phyloP scores from a whole-genome alignment of 2,888 invertebrate species.

The Cephus spinipes region DNA sequence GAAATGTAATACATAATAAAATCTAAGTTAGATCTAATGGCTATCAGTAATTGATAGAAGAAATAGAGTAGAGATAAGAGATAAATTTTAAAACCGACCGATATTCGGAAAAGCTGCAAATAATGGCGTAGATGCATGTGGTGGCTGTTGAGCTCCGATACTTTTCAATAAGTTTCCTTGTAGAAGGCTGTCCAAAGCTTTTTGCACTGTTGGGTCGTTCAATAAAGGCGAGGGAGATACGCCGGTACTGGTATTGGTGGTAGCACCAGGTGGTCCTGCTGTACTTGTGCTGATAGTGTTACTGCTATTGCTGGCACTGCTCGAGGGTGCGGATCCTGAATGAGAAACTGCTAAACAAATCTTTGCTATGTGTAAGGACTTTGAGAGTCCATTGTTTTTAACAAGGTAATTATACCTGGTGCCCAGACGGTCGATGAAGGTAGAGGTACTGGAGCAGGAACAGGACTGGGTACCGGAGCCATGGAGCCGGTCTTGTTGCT shows the following conservation, averaged over 20 bases:
- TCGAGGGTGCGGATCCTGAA: conserved; percentile 15
- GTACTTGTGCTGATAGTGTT: conserved; percentile 37
- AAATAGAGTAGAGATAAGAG: background rate
- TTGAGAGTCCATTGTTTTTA: background rate
- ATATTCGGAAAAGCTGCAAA: conserved; percentile 64
- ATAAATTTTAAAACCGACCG: conserved; percentile 54
- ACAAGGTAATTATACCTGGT: conserved; percentile 51
- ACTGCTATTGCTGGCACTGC: conserved; percentile 51
- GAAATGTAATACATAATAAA: background rate
- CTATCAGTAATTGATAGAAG: background rate
- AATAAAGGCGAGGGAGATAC: conserved; percentile 72
- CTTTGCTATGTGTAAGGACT: background rate
- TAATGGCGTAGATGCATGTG: conserved; percentile 51
- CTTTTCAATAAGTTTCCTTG: conserved; percentile 72
- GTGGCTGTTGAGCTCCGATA: conserved; percentile 62
- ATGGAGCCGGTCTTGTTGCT: conserved; percentile 66
- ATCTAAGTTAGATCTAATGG: background rate
- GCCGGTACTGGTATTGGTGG: conserved; percentile 46
- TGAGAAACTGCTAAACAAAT: conserved; percentile 8
- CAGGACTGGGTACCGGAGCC: conserved; percentile 56
- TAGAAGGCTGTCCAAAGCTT: conserved; percentile 79
- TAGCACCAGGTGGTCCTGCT: conserved; percentile 44
- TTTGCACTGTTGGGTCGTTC: conserved; percentile 82
- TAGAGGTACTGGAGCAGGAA: conserved; percentile 56
- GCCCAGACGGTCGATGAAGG: conserved; percentile 50